Evolutionary conservation across 2,797 vertebrate species (phyloP), one percentile per base, ranked within the genome.

Genomic region (Heterohyrax brucei): DNA sequence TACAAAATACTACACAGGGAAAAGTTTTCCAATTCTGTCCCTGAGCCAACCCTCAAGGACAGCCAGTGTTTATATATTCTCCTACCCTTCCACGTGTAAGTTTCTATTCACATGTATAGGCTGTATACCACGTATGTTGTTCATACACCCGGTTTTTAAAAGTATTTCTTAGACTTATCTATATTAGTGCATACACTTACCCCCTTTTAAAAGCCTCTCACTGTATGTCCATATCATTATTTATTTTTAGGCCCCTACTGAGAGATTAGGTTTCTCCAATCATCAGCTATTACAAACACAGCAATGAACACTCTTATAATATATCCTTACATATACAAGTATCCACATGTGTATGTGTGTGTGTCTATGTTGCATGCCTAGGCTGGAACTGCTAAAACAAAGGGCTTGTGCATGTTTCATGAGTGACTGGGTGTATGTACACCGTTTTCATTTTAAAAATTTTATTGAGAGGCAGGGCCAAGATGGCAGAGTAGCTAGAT

Each of bases 171-270:
- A 39, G 30, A 77, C 21, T 13, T 64, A 79, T 64, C 70, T 80
- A 78, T 64, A 78, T 89, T 72, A 85, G 9, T 86, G 73, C 85
- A 75, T 19, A 92, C 7, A 86, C 48, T 28, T 81, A 62, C 21
- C 48, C 61, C 26, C 62, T 82, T 89, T 56, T 77, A 87, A 90
- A 50, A 90, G 66, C 72, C 87, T 12, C 50, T 92, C 48, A 86
- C 0, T 86, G 19, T 44, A 56, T 76, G 39, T 89, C 26, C 89
- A 89, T 19, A 75, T 19, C 81, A 85, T 61, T 95, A 59, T 33
- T 91, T 76, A 91, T 76, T 93, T 89, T 78, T 73, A 77, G 70
- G 78, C 81, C 66, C 75, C 62, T 76, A 93, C 3, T 44, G 26
- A 93, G 18, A 21, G 14, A 83, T 56, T 46, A 86, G 10, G 66